Evolutionary conservation across 1,140 invertebrate genomes (phyloP).

Genomic region (Rhopalosiphum maidis): DNA sequence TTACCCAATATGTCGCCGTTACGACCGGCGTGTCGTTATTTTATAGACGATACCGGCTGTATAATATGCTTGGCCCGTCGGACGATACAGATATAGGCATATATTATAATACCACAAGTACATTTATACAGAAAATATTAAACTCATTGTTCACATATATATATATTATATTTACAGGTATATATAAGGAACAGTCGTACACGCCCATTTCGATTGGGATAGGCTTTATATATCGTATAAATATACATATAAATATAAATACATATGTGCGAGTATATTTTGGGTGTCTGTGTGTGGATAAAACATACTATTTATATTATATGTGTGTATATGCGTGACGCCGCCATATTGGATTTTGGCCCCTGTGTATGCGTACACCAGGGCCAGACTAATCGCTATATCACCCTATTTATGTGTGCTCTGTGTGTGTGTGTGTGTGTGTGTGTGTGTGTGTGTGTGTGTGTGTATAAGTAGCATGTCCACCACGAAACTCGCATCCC

Average conservation of each 20-base stretch:
- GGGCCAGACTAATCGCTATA: constrained; percentile 31
- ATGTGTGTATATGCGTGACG: not conserved
- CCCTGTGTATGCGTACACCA: not conserved
- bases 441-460: no score
- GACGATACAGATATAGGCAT: no score
- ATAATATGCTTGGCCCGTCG: not conserved
- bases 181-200: not conserved
- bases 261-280: not conserved
- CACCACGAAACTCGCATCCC: not conserved
- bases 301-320: not conserved
- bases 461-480: not conserved
- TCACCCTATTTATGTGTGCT: not conserved
- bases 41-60: no score
- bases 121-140: not conserved
- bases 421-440: not conserved
- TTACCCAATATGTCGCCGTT: not conserved
- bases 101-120: not conserved
- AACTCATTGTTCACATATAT: not conserved
- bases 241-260: not conserved
- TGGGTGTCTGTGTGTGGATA: not conserved
- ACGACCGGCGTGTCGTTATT: no score
- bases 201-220: constrained; percentile 39
- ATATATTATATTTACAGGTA: constrained; percentile 2
- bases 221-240: constrained; percentile 4
- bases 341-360: constrained; percentile 33